phyloP scores from a whole-genome alignment of 2,113 vertebrate genomes.

The Passer montanus region DNA sequence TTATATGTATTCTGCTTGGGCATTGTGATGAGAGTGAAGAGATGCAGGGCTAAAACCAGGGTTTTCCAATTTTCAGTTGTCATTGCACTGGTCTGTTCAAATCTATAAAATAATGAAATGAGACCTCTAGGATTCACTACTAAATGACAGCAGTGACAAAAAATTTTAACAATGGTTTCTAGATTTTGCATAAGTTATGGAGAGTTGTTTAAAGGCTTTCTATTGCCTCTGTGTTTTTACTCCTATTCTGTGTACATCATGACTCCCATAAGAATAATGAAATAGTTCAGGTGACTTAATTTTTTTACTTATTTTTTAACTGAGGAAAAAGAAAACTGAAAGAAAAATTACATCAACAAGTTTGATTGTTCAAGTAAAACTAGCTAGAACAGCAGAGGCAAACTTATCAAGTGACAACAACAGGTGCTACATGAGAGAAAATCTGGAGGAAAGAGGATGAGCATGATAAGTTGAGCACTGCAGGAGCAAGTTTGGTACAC shows the following conservation, averaged over 20 bases:
- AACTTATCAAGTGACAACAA: background rate
- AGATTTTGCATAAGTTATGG: background rate
- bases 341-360: background rate
- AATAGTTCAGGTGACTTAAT: background rate
- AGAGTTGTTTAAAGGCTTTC: background rate
- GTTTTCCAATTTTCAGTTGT: background rate
- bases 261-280: background rate
- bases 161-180: background rate
- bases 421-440: background rate
- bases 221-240: background rate
- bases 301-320: background rate
- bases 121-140: background rate
- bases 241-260: background rate
- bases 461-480: background rate
- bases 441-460: background rate
- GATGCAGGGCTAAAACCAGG: background rate
- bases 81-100: background rate
- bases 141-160: background rate
- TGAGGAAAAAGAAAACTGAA: rapidly evolving
- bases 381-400: background rate
- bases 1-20: background rate
- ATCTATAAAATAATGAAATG: background rate
- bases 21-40: background rate
- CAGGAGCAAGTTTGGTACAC: background rate
- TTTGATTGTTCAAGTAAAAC: background rate